Percentiles rank a stretch among this genome's conserved stretches.
Conservation (phyloP, 2,888 invertebrate genomes). For the Augiades crinisus region DNA sequence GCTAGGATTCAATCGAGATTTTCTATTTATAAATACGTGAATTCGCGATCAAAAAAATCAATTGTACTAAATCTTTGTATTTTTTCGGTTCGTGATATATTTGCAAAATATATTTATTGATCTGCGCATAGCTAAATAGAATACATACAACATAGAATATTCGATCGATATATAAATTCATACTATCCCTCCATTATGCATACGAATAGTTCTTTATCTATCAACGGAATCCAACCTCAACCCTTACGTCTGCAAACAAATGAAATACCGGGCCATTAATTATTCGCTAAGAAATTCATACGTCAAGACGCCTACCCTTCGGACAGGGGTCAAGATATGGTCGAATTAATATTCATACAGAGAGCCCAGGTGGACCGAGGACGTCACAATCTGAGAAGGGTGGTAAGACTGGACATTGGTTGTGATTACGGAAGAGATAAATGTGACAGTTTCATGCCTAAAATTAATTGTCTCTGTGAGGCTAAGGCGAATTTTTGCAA, state of each 20-base stretch:
- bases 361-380: slow-evolving; percentile 78
- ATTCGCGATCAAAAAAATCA: too few relatives aligned
- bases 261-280: slow-evolving; percentile 48
- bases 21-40: too few relatives aligned
- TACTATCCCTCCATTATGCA: neutral
- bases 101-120: too few relatives aligned
- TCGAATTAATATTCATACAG: slow-evolving; percentile 81
- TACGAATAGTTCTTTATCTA: slow-evolving; percentile 13
- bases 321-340: slow-evolving; percentile 79
- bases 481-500: too few relatives aligned
- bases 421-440: slow-evolving; percentile 35
- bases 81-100: too few relatives aligned
- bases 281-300: slow-evolving; percentile 73
- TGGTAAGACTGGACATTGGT: slow-evolving; percentile 71
- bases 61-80: too few relatives aligned
- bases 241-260: slow-evolving; percentile 17
- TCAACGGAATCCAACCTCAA: slow-evolving; percentile 5
- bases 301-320: slow-evolving; percentile 59
- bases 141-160: too few relatives aligned
- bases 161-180: neutral
- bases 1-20: too few relatives aligned
- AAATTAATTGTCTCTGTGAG: slow-evolving; percentile 31
- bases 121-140: too few relatives aligned
- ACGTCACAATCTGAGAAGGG: slow-evolving; percentile 78
- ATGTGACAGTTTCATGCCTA: slow-evolving; percentile 42